These are phyloP conservation scores for Brachionus calyciflorus DNA, from an alignment of 1,140 invertebrate species.

Conservation along the genomic window DNA sequence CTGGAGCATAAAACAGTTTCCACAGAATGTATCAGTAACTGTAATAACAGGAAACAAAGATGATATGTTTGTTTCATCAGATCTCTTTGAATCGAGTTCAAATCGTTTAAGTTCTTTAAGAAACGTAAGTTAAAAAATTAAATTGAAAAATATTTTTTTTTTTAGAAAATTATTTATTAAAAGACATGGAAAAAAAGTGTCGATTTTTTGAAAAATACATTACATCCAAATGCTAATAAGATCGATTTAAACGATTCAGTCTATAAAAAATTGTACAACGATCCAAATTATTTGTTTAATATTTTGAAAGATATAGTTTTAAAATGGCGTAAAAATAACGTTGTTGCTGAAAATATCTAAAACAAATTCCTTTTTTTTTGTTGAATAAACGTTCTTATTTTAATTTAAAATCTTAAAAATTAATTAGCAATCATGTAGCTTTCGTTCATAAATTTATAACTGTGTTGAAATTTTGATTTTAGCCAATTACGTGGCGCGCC, in stretches of 20 bases:
- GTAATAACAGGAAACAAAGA: conserved; percentile 58
- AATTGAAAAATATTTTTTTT: not conserved
- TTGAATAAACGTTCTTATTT: not conserved
- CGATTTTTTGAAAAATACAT: conserved; percentile 11
- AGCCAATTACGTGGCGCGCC: conserved; percentile 26
- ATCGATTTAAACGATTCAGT: not conserved
- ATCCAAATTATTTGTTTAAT: conserved; percentile 3
- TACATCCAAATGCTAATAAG: conserved; percentile 16
- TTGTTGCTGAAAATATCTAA: not conserved
- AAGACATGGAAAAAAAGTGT: conserved; percentile 22
- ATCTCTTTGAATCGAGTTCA: conserved; percentile 53
- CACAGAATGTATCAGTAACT: conserved; percentile 55
- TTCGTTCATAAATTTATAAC: not conserved
- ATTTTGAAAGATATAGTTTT: conserved; percentile 18
- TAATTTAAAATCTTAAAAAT: not conserved
- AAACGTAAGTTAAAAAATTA: not conserved
- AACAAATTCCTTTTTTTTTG: not conserved
- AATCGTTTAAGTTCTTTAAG: conserved; percentile 45
- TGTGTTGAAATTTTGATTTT: conserved; percentile 36
- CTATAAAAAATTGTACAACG: conserved; percentile 25
- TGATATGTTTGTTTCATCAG: conserved; percentile 57
- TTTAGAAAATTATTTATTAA: not conserved
- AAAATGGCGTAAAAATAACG: conserved; percentile 17
- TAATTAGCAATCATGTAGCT: conserved; percentile 23
- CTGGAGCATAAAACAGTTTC: conserved; percentile 52